These are phyloP conservation scores for Gallirallus australis DNA, from an alignment of 2,797 vertebrate species.

Conservation along the genomic window DNA sequence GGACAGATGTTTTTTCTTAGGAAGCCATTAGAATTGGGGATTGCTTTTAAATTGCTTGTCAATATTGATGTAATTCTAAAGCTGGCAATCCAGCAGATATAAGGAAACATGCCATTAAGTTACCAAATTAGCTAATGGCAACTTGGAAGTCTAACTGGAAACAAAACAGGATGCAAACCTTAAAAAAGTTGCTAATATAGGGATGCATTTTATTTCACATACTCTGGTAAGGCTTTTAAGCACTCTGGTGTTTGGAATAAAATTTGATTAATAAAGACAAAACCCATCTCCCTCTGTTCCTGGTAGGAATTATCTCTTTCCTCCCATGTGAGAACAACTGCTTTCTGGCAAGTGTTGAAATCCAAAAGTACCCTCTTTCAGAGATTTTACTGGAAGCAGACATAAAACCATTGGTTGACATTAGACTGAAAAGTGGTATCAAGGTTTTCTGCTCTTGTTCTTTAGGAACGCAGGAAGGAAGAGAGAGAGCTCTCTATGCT, in stretches of 20 bases:
- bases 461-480: neutral
- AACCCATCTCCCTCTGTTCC: neutral
- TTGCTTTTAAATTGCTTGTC: slow-evolving; percentile 28
- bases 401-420: neutral
- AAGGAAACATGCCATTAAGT: neutral
- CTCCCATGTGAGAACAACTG: neutral
- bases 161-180: neutral
- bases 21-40: neutral
- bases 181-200: neutral
- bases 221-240: neutral
- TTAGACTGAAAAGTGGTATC: neutral
- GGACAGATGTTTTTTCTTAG: neutral
- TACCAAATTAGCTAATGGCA: neutral
- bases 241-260: neutral
- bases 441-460: neutral
- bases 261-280: neutral
- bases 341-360: neutral
- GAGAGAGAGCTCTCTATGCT: neutral
- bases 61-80: slow-evolving; percentile 19
- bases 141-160: neutral
- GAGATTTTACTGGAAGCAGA: neutral
- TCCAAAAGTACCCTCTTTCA: neutral
- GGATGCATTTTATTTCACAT: neutral
- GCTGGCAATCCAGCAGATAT: neutral
- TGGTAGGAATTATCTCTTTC: neutral